Evolutionary conservation across 2,797 vertebrate genomes (phyloP).

Genomic region (Platyrinchus mystaceus): DNA sequence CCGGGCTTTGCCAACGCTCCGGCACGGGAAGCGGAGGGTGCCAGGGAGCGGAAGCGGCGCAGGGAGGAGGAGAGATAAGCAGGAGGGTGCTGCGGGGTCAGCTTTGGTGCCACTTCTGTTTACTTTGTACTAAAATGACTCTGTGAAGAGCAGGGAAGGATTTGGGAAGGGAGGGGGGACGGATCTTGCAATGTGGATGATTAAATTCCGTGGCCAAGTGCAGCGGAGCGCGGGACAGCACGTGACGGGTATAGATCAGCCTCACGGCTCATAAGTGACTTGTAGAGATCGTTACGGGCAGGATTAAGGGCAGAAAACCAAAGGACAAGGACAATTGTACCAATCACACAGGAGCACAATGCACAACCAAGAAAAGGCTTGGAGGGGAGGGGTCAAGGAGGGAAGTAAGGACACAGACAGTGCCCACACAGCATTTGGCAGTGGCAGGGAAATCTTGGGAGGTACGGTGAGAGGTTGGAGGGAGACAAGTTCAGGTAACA

Average conservation of each 20-base stretch:
- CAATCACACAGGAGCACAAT: not conserved
- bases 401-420: not conserved
- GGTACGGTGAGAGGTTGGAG: not conserved
- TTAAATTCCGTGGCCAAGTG: not conserved
- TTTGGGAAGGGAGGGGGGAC: not conserved
- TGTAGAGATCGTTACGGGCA: not conserved
- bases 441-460: not conserved
- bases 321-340: not conserved
- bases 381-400: not conserved
- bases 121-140: not conserved
- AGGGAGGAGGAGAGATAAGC: not conserved
- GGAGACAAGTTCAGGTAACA: not conserved
- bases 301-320: slow-evolving; percentile 18
- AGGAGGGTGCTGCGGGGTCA: not conserved
- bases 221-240: not conserved
- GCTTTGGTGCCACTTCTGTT: not conserved
- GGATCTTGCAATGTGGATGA: not conserved
- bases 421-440: not conserved
- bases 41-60: not conserved
- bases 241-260: not conserved
- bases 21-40: not conserved
- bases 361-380: not conserved
- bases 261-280: not conserved
- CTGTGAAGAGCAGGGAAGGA: not conserved
- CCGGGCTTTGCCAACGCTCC: not conserved